A percentile compares a stretch with the other conserved stretches of the same genome.
phyloP scores from a whole-genome alignment of 1,140 invertebrate genomes.

The Condylostylus longicornis region DNA sequence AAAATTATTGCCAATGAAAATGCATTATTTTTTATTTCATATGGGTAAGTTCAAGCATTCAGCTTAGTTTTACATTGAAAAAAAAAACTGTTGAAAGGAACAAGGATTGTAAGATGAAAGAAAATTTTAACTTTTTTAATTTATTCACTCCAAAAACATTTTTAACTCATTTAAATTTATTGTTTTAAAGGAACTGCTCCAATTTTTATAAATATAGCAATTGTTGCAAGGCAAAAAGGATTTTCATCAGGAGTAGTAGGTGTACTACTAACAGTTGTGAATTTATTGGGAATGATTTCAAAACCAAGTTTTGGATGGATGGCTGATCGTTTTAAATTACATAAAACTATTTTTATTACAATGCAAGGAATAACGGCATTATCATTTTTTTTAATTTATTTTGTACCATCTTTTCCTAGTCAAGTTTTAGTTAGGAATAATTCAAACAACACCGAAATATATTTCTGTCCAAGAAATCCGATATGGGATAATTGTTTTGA shows the following conservation, averaged over 20 bases:
- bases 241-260: slow-evolving; percentile 64
- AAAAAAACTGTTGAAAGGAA: no score
- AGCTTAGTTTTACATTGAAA: no score
- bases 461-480: slow-evolving; percentile 31
- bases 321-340: slow-evolving; percentile 57
- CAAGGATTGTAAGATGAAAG: no score
- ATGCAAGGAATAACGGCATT: slow-evolving; percentile 51
- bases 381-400: slow-evolving; percentile 50
- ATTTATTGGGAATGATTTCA: slow-evolving; percentile 60
- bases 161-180: no score
- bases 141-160: no score
- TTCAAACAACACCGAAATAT: no score
- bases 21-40: no score
- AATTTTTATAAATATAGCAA: slow-evolving; percentile 65
- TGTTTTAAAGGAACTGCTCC: slow-evolving; percentile 68
- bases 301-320: slow-evolving; percentile 66
- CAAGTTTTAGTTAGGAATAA: slow-evolving; percentile 38
- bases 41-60: no score
- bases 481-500: slow-evolving; percentile 16
- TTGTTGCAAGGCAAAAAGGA: slow-evolving; percentile 66
- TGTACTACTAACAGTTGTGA: slow-evolving; percentile 60
- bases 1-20: no score
- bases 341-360: slow-evolving; percentile 56
- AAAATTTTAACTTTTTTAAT: no score
- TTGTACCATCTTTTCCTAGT: slow-evolving; percentile 44